These are phyloP conservation scores for Trinectes maculatus DNA, from an alignment of 2,113 vertebrate species.

Conservation along the genomic window DNA sequence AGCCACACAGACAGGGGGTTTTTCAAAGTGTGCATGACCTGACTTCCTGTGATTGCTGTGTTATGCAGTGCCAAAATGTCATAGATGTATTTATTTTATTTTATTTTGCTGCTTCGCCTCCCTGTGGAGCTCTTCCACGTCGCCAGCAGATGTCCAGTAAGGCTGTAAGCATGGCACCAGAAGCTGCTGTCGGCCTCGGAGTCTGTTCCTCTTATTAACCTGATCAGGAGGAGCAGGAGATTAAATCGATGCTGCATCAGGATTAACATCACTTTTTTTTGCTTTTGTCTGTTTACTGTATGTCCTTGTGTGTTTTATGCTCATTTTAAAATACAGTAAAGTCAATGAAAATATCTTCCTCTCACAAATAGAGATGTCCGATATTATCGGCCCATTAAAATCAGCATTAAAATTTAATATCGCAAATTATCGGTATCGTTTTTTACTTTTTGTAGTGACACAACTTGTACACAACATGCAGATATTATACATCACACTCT, in stretches of 20 bases:
- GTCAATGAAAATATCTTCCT: constrained; percentile 12
- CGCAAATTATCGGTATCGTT: too few relatives aligned
- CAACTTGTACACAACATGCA: too few relatives aligned
- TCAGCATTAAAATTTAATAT: too few relatives aligned
- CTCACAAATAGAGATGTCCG: too few relatives aligned
- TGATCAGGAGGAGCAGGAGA: constrained; percentile 10
- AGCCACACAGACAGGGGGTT: constrained; percentile 13
- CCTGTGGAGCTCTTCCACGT: constrained; percentile 34
- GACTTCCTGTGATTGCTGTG: constrained; percentile 43
- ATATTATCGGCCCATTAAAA: too few relatives aligned
- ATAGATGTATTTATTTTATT: background rate
- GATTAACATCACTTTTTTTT: background rate
- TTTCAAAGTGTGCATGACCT: constrained; percentile 49
- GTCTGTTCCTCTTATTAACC: constrained; percentile 15
- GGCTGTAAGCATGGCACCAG: constrained; percentile 38
- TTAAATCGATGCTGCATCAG: constrained; percentile 24
- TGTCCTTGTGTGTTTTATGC: background rate
- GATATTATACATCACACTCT: too few relatives aligned
- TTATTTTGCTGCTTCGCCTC: constrained; percentile 37
- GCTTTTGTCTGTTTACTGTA: background rate
- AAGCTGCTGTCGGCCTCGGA: constrained; percentile 35
- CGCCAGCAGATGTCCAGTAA: constrained; percentile 61
- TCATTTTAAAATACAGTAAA: background rate
- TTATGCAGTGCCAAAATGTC: constrained; percentile 50
- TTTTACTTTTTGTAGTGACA: too few relatives aligned